Percentiles rank a stretch among this genome's conserved stretches.
These are phyloP conservation scores for Xyrauchen texanus DNA, from an alignment of 2,113 vertebrate species.

Conservation along the genomic window DNA sequence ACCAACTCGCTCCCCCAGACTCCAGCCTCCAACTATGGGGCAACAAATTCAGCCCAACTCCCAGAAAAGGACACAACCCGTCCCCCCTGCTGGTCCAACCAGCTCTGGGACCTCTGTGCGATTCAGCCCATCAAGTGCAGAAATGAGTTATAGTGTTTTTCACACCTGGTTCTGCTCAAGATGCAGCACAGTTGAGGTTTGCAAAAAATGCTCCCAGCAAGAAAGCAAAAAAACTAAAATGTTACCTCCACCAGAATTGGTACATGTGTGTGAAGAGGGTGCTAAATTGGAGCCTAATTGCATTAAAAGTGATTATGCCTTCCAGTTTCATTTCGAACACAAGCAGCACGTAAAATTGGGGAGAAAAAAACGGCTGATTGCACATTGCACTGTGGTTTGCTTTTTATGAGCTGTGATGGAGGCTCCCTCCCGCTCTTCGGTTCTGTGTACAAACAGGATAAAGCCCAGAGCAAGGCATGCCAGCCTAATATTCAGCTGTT, in stretches of 20 bases:
- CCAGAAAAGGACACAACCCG: constrained; percentile 56
- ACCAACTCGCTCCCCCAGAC: constrained; percentile 6
- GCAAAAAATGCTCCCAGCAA: constrained; percentile 76
- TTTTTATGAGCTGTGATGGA: constrained; percentile 93
- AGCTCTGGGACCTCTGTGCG: constrained; percentile 54
- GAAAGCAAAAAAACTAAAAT: constrained; percentile 72
- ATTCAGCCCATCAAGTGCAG: constrained; percentile 76
- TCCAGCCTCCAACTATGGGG: constrained; percentile 25
- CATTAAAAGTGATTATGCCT: constrained; percentile 95
- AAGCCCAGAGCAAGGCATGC: constrained; percentile 81
- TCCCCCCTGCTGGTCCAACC: constrained; percentile 82
- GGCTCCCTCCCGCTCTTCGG: constrained; percentile 87
- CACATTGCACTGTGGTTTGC: constrained; percentile 90
- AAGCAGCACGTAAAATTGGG: constrained; percentile 80
- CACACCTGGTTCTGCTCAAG: constrained; percentile 95
- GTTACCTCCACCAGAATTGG: constrained; percentile 79
- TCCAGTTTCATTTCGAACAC: constrained; percentile 90
- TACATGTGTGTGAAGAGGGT: constrained; percentile 90
- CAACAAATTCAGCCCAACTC: constrained; percentile 47
- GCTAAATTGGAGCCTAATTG: constrained; percentile 97
- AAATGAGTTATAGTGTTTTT: constrained; percentile 87
- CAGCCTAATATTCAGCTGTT: constrained; percentile 70
- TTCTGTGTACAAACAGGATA: constrained; percentile 96
- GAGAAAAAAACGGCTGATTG: constrained; percentile 61
- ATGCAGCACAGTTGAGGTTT: constrained; percentile 79